Evolutionary conservation across 1,140 invertebrate genomes (phyloP), one percentile per base, ranked within the genome.

Genomic region (Eumaeus atala): DNA sequence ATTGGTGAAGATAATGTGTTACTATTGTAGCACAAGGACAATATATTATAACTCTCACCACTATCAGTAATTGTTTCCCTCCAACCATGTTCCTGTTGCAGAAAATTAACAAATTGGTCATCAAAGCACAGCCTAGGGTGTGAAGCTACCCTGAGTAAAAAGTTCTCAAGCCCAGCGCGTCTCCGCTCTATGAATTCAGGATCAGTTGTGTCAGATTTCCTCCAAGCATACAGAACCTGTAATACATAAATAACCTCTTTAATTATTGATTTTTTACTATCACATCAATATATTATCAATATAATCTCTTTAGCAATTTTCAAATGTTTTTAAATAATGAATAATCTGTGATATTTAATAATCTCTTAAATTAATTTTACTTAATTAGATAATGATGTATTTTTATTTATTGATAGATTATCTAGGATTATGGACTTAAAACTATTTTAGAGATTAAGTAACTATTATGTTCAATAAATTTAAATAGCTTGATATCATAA

Each of bases 111-210:
- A 61, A 95, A 95, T 70, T 94, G 91, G 64, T 91, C 90, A 73
- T 96, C 93, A 61, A 90, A 91, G 59, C 92, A 93, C n/a, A 96
- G 77, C 34, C 91, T 78, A 9, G 92, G 91, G 85, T 95, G 94
- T 3, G 92, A 91, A 3, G 93, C 93, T 40, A 95, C 89, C 58
- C 94, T 86, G 28, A 95, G 82, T 16, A 96, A 77, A 68, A 95
- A 96, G 78, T 94, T 95, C 90, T 96, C 95, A 37, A 96, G 86
- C 1, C 93, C 93, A 51, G 93, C 93, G 66, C 94, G 87, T 62
- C 95, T 87, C 17, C 94, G 88, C 74, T 95, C 95, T 49, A 96
- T 91, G 86, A 95, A 96, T 72, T 95, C 94, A n/a, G 94, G 93
- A 82, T 95, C 94, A 66, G 94, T 94, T 33, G 93, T 94, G 72